Conservation (phyloP, 2,113 vertebrate genomes). For the Macroglossus sobrinus region DNA sequence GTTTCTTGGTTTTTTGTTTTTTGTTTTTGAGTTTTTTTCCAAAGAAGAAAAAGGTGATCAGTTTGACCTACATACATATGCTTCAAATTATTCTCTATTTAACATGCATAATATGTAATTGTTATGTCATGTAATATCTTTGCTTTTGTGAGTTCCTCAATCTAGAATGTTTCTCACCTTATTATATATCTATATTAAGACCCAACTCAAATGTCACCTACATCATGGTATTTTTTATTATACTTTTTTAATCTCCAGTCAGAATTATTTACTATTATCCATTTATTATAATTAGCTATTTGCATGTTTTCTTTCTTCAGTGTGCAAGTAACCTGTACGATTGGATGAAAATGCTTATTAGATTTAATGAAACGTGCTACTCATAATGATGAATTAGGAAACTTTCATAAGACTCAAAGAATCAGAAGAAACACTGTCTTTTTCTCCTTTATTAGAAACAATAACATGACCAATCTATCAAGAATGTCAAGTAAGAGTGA, state of each 20-base stretch:
- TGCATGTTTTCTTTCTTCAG: not conserved
- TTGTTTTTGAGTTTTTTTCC: not conserved
- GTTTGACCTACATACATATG: not conserved
- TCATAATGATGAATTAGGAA: not conserved
- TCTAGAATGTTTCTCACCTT: not conserved
- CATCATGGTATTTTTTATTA: not conserved
- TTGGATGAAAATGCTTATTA: not conserved
- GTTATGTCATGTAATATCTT: not conserved
- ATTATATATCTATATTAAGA: not conserved
- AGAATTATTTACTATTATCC: not conserved
- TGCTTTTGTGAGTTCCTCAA: not conserved
- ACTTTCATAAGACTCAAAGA: not conserved
- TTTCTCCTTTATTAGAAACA: not conserved
- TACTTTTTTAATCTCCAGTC: not conserved
- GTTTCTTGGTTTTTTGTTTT: no score
- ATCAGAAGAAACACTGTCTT: not conserved
- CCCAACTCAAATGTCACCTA: not conserved
- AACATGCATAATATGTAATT: not conserved
- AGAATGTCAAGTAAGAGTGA: not conserved
- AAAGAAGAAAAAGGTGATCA: not conserved
- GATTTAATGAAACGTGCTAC: not conserved
- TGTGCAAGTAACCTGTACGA: not conserved
- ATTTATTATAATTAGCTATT: not conserved
- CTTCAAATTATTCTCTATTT: not conserved
- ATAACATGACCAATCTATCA: not conserved